Evolutionary conservation across 2,113 vertebrate species (phyloP).

Genomic region (Siniperca chuatsi): DNA sequence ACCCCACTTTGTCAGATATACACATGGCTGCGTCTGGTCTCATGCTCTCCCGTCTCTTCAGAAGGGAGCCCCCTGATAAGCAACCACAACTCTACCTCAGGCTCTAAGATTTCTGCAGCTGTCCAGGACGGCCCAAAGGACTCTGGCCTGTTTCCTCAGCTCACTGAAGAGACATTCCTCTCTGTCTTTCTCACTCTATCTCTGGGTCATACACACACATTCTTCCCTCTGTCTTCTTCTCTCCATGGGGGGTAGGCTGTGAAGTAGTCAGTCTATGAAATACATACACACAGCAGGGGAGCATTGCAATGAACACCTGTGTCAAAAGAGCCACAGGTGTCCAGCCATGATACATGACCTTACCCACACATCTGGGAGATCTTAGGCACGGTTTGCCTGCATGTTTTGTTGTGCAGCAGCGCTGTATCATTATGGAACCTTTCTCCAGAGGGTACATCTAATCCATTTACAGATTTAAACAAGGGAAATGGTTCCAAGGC

Average conservation of each 20-base stretch:
- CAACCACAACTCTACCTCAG: slow-evolving; percentile 27
- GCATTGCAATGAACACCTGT: slow-evolving; percentile 43
- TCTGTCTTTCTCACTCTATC: slow-evolving; percentile 38
- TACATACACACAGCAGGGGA: slow-evolving; percentile 16
- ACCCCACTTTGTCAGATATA: slow-evolving; percentile 68
- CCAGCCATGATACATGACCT: background rate
- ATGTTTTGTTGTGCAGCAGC: slow-evolving; percentile 46
- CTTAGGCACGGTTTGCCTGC: slow-evolving; percentile 14
- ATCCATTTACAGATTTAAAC: slow-evolving; percentile 75
- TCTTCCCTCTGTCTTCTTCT: background rate
- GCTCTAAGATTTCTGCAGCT: slow-evolving; percentile 75
- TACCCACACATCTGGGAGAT: slow-evolving; percentile 42
- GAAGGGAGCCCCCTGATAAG: slow-evolving; percentile 57
- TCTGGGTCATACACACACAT: slow-evolving; percentile 14
- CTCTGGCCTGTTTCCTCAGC: slow-evolving; percentile 48
- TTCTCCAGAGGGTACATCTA: slow-evolving; percentile 72
- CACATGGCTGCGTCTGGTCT: slow-evolving; percentile 61
- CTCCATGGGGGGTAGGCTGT: slow-evolving; percentile 26
- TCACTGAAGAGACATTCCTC: slow-evolving; percentile 52
- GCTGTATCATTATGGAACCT: slow-evolving; percentile 65
- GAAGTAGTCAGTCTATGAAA: slow-evolving; percentile 40
- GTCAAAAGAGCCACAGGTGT: slow-evolving; percentile 52
- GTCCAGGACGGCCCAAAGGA: slow-evolving; percentile 63
- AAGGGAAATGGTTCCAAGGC: slow-evolving; percentile 69
- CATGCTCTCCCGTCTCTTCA: slow-evolving; percentile 30